A percentile compares a stretch with the other conserved stretches of the same genome.
Evolutionary conservation across 2,888 invertebrate genomes (phyloP).

Genomic region (Muscina levida): DNA sequence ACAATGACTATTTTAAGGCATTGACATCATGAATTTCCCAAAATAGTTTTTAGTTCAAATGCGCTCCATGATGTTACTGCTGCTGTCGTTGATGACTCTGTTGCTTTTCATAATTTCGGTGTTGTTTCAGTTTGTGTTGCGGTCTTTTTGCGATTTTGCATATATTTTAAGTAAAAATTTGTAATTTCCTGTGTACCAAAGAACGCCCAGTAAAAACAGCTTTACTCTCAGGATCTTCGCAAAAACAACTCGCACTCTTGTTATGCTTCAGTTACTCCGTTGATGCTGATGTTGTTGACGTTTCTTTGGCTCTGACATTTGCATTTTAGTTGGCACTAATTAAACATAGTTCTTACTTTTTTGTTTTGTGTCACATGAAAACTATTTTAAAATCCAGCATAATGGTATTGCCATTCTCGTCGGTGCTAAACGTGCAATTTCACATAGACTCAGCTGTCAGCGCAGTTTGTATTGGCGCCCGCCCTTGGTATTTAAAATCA

Average conservation of each 20-base stretch:
- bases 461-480: slow-evolving; percentile 14
- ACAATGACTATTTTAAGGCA: too few species aligned
- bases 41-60: too few species aligned
- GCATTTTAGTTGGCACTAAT: slow-evolving; percentile 35
- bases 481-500: slow-evolving; percentile 15
- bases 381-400: slow-evolving; percentile 23
- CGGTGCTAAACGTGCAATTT: background rate
- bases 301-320: slow-evolving; percentile 29
- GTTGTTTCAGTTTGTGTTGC: background rate
- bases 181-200: slow-evolving; percentile 62
- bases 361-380: too few species aligned
- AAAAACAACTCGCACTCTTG: background rate
- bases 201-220: background rate
- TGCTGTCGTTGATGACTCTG: too few species aligned
- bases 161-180: slow-evolving; percentile 63
- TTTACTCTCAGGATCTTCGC: too few species aligned
- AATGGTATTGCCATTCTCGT: background rate
- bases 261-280: slow-evolving; percentile 26
- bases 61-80: too few species aligned
- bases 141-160: background rate
- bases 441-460: background rate
- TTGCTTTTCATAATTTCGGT: too few species aligned
- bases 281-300: slow-evolving; percentile 21
- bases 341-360: slow-evolving; percentile 23
- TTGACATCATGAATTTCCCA: too few species aligned